These are phyloP conservation scores for Calidris pugnax DNA, from an alignment of 2,113 vertebrate genomes.

Conservation along the genomic window DNA sequence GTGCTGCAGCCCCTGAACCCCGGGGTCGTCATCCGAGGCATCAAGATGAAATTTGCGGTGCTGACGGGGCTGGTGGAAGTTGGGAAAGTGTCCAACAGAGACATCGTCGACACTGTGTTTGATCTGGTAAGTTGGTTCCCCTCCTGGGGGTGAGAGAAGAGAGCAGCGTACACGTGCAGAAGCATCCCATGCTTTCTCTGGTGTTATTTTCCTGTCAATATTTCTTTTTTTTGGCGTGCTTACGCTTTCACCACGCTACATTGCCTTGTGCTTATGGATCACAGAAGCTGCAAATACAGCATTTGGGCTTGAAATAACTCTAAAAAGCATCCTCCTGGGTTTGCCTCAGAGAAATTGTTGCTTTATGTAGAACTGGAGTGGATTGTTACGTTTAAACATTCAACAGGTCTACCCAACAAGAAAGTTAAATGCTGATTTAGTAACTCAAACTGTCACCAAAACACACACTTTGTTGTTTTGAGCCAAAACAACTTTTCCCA, in stretches of 20 bases:
- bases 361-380: neutral
- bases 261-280: neutral
- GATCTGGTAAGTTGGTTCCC: slow-evolving; percentile 88
- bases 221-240: neutral
- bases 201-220: neutral
- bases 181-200: neutral
- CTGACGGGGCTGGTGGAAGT: slow-evolving; percentile 91
- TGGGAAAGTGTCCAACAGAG: slow-evolving; percentile 91
- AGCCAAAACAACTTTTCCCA: neutral
- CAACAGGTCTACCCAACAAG: neutral
- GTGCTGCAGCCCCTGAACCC: slow-evolving; percentile 79
- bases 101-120: slow-evolving; percentile 94
- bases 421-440: slow-evolving; percentile 37
- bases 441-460: neutral
- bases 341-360: neutral
- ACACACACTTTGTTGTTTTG: neutral
- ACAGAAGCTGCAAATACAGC: neutral
- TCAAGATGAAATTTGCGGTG: slow-evolving; percentile 96
- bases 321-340: neutral
- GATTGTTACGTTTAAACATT: slow-evolving; percentile 21
- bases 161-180: rapidly evolving
- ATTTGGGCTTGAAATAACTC: neutral
- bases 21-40: slow-evolving; percentile 89
- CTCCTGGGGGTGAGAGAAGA: neutral
- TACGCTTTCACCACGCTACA: rapidly evolving